These are phyloP conservation scores for Helicorthomorpha holstii DNA, from an alignment of 1,140 invertebrate species.

Conservation along the genomic window DNA sequence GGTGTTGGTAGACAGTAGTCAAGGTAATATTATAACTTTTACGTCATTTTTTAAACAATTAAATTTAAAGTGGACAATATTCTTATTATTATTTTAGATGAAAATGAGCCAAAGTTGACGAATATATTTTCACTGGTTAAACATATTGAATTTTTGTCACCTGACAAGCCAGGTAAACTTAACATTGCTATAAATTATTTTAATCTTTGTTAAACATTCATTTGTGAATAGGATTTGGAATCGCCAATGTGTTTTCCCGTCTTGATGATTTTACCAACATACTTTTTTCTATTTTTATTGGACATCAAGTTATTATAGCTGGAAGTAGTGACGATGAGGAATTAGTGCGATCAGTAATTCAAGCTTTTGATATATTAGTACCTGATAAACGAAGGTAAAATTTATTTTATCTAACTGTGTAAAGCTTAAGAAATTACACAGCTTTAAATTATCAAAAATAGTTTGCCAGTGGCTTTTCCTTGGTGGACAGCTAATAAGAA, in stretches of 20 bases:
- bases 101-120: too few relatives aligned
- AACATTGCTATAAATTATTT: too few relatives aligned
- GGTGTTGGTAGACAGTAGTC: too few relatives aligned
- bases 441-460: not conserved
- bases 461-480: not conserved
- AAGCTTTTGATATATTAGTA: not conserved
- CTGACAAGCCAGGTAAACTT: too few relatives aligned
- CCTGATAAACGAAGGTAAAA: not conserved
- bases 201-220: too few relatives aligned
- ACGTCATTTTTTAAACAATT: too few relatives aligned
- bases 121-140: too few relatives aligned
- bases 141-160: too few relatives aligned
- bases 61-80: too few relatives aligned
- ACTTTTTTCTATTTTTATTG: not conserved
- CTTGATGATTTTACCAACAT: not conserved
- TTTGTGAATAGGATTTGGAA: not conserved
- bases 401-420: not conserved
- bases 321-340: not conserved
- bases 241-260: not conserved
- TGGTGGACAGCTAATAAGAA: not conserved
- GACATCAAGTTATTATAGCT: not conserved
- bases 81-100: too few relatives aligned
- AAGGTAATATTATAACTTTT: too few relatives aligned
- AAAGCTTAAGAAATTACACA: not conserved
- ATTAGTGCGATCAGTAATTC: not conserved